These are phyloP conservation scores for Ophioninae sp. DNA, from an alignment of 2,888 invertebrate genomes.

Conservation along the genomic window DNA sequence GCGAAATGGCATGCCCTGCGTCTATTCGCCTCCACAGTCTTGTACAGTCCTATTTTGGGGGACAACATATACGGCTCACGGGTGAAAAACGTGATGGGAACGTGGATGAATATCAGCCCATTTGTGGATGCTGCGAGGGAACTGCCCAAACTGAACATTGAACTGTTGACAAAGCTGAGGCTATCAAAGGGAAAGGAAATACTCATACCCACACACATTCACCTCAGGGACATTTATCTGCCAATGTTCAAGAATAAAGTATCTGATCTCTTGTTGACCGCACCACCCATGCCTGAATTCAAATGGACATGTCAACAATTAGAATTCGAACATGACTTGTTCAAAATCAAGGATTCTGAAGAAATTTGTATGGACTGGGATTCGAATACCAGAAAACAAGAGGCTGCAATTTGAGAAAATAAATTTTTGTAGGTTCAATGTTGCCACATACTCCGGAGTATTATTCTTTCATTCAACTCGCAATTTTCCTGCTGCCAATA, in stretches of 20 bases:
- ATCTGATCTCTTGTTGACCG: conserved; percentile 72
- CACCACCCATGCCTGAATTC: conserved; percentile 75
- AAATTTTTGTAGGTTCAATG: neutral
- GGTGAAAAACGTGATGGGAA: conserved; percentile 74
- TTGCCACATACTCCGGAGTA: neutral
- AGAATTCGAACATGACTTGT: conserved; percentile 66
- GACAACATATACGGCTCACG: conserved; percentile 78
- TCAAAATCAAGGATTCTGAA: conserved; percentile 12
- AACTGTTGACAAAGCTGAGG: conserved; percentile 67
- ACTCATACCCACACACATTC: conserved; percentile 78
- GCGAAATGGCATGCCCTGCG: conserved; percentile 76
- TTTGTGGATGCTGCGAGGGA: conserved; percentile 67
- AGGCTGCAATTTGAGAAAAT: conserved; percentile 41
- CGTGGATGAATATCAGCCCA: conserved; percentile 74
- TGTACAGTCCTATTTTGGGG: conserved; percentile 79
- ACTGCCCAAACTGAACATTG: conserved; percentile 66
- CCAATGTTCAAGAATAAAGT: conserved; percentile 62
- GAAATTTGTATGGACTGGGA: neutral
- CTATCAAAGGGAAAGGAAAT: conserved; percentile 65
- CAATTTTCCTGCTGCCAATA: neutral
- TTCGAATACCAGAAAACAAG: neutral
- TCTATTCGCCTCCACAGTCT: conserved; percentile 76
- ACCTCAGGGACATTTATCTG: conserved; percentile 73
- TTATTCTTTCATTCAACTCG: neutral
- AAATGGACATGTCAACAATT: conserved; percentile 77